Percentiles rank a stretch among this genome's conserved stretches.
Evolutionary conservation across 1,140 invertebrate species (phyloP).

Genomic region (Drosophila ohnishii): DNA sequence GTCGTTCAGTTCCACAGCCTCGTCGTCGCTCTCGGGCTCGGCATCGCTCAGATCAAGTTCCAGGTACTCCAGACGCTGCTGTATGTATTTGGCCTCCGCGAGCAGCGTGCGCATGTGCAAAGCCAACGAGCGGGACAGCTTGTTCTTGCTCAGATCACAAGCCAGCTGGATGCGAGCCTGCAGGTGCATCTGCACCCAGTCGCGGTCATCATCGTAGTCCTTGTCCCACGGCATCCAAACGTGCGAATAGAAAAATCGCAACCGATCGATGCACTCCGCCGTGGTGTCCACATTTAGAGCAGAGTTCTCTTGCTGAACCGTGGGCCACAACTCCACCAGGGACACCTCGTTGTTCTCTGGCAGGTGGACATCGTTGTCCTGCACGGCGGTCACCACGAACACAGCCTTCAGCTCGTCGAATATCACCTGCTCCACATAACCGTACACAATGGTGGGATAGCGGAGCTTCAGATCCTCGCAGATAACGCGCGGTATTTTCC

Average conservation of each 20-base stretch:
- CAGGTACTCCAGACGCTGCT: slow-evolving; percentile 83
- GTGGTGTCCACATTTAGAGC: slow-evolving; percentile 83
- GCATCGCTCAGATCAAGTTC: slow-evolving; percentile 84
- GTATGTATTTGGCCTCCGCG: slow-evolving; percentile 85
- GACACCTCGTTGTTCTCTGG: slow-evolving; percentile 85
- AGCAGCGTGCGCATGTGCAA: slow-evolving; percentile 85
- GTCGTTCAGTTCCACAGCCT: slow-evolving; percentile 55
- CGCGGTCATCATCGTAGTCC: slow-evolving; percentile 85
- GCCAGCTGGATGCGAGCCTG: slow-evolving; percentile 85
- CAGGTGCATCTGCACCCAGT: slow-evolving; percentile 85
- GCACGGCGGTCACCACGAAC: slow-evolving; percentile 84
- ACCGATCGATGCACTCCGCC: slow-evolving; percentile 84
- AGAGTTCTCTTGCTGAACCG: slow-evolving; percentile 84
- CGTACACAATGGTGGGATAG: slow-evolving; percentile 86
- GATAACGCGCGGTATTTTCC: slow-evolving; percentile 86
- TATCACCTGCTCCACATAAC: slow-evolving; percentile 84
- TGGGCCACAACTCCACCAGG: slow-evolving; percentile 85
- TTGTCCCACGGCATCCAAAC: slow-evolving; percentile 87
- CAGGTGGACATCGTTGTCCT: slow-evolving; percentile 85
- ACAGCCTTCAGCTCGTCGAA: slow-evolving; percentile 84
- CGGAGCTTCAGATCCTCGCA: slow-evolving; percentile 85
- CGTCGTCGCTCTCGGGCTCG: slow-evolving; percentile 70
- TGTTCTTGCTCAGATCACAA: slow-evolving; percentile 85
- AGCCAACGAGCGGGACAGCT: slow-evolving; percentile 82
- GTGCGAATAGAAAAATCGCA: slow-evolving; percentile 86